Base-by-base conservation (phyloP, 2,888 invertebrate species). In the Myathropa florea region DNA sequence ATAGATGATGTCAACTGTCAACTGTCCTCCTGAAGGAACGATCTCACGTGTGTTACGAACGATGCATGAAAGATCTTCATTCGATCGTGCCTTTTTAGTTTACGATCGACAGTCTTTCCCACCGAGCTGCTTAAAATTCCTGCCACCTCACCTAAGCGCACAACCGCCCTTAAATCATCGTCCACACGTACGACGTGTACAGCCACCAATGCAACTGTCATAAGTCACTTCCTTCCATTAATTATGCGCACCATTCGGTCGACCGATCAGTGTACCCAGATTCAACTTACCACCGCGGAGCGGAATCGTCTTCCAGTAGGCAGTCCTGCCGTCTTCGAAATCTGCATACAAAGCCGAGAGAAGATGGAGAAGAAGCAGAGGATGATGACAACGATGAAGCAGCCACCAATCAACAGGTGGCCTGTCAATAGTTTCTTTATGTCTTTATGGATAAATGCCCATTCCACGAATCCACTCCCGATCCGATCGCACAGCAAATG, bases 381-480 rank as follows among this genome's bases (percentile, higher is more conserved):
- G 33, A 33, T 12, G 33, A 33, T 33, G 33, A 33, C 33, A 33
- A 46, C 21, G 67, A 36, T 39, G 59, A 57, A 60, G 53, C 65
- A 12, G 4, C 46, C 46, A 33, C 61, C 70, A 75, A 46, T 65
- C 70, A 64, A 53, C 73, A 75, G 68, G 65, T 30, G 23, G 30
- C 77, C 77, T 85, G 77, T 78, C 85, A 82, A 82, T 77, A 60
- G 82, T 30, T 82, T 33, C 79, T 71, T 85, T 73, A 85, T 63
- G 77, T 77, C 85, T 85, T 77, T 61, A 85, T 84, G 83, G 75
- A n/a, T 70, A 70, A 71, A 55, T 80, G 64, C 24, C 80, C 80
- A 83, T 80, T 78, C 39, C 63, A 70, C 61, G 63, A 57, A 71
- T 78, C 9, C 63, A 57, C 33, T 36, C 46, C 46, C 46, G 39